Percentiles rank a stretch among this genome's conserved stretches.
Conservation (phyloP, 64 coral and sea anemone species). For the Platygyra sinensis region DNA sequence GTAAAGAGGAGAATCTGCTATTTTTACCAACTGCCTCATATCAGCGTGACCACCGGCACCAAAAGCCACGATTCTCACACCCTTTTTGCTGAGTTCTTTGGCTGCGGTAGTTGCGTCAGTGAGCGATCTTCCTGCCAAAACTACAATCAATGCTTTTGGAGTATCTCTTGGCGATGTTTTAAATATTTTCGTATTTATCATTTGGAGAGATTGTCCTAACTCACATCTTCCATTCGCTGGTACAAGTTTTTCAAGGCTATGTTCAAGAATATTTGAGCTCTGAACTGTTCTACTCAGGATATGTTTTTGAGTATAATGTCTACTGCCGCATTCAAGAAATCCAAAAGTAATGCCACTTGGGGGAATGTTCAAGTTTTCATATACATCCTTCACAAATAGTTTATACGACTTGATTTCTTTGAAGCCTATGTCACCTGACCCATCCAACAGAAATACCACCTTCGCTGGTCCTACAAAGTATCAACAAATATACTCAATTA, state of each 20-base stretch:
- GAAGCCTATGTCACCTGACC: slow-evolving; percentile 39
- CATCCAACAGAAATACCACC: slow-evolving; percentile 39
- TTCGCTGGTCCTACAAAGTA: slow-evolving; percentile 37
- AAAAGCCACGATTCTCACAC: slow-evolving; percentile 37
- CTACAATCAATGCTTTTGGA: slow-evolving; percentile 27
- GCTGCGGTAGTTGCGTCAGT: not conserved
- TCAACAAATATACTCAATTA: not conserved
- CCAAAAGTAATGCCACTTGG: slow-evolving; percentile 29
- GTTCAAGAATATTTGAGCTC: slow-evolving; percentile 21
- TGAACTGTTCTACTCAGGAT: not conserved
- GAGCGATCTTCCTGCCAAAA: slow-evolving; percentile 49
- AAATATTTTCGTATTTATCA: slow-evolving; percentile 18
- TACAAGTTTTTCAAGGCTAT: not conserved
- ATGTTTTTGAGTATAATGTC: not conserved
- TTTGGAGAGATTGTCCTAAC: slow-evolving; percentile 28
- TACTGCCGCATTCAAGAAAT: slow-evolving; percentile 53
- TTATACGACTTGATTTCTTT: slow-evolving; percentile 57
- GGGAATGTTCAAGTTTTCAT: slow-evolving; percentile 19
- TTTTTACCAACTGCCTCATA: slow-evolving; percentile 38
- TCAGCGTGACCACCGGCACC: slow-evolving; percentile 59
- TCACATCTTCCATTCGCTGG: slow-evolving; percentile 18
- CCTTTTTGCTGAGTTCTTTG: slow-evolving; percentile 5
- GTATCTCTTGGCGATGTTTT: not conserved
- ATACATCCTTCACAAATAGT: slow-evolving; percentile 56
- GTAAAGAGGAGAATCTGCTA: slow-evolving; percentile 61